A percentile compares a stretch with the other conserved stretches of the same genome.
Conservation (phyloP, 2,113 vertebrate genomes). For the Rhizomys pruinosus region DNA sequence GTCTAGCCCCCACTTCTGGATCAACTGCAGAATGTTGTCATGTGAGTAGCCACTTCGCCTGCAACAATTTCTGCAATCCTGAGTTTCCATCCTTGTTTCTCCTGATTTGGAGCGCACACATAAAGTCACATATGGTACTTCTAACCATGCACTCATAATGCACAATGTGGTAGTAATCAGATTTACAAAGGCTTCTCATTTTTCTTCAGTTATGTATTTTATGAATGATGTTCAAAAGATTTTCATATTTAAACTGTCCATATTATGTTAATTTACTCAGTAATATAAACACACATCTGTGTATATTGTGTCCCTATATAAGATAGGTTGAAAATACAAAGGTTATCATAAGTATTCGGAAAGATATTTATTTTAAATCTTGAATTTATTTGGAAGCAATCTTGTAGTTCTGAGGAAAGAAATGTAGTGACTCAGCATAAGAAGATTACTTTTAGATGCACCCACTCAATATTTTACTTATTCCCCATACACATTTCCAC, state of each 20-base stretch:
- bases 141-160: neutral
- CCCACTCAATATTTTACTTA: neutral
- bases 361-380: neutral
- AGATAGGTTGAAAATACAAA: neutral
- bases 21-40: no score
- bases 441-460: neutral
- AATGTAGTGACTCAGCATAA: neutral
- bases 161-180: neutral
- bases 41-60: neutral
- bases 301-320: neutral
- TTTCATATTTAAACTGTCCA: neutral
- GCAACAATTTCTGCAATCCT: neutral
- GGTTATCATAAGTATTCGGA: neutral
- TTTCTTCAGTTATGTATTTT: neutral
- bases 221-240: neutral
- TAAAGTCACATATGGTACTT: neutral
- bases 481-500: fast-evolving
- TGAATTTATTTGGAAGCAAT: neutral
- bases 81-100: neutral
- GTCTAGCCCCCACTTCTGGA: no score
- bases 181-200: neutral
- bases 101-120: neutral
- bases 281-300: neutral
- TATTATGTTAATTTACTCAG: neutral
- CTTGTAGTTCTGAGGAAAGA: no score